A percentile compares a stretch with the other conserved stretches of the same genome.
Evolutionary conservation across 2,888 invertebrate species (phyloP).

Genomic region (Drosophila tanythrix): DNA sequence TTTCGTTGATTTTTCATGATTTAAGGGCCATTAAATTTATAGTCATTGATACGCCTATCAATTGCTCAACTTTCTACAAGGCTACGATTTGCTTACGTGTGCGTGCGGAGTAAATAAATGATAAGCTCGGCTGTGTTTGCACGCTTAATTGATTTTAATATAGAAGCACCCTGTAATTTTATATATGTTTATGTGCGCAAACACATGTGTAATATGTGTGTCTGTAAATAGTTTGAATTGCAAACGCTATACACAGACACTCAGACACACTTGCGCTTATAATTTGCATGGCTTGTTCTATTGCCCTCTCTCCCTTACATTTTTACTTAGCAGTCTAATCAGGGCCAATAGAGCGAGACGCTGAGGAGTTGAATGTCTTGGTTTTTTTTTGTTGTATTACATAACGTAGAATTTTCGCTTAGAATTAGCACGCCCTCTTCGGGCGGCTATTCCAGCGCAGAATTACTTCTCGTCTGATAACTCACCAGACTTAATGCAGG

Average conservation of each 20-base stretch:
- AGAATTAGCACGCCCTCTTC: neutral
- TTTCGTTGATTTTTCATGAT: neutral
- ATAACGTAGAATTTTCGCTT: constrained; percentile 51
- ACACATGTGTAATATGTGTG: neutral
- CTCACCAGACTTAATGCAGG: constrained; percentile 92
- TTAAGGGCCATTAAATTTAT: neutral
- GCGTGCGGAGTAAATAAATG: constrained; percentile 32
- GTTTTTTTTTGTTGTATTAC: constrained; percentile 40
- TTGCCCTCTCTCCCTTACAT: constrained; percentile 17
- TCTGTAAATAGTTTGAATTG: constrained; percentile 48
- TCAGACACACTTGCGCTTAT: constrained; percentile 5
- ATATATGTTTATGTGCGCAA: constrained; percentile 21
- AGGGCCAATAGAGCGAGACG: constrained; percentile 1
- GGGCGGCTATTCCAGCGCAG: neutral
- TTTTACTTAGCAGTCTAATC: constrained; percentile 30
- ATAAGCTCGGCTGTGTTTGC: constrained; percentile 45
- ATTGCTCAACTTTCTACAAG: neutral
- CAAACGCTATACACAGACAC: constrained; percentile 18
- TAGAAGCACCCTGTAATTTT: constrained; percentile 39
- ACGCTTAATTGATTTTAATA: constrained; percentile 44
- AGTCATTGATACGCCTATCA: neutral
- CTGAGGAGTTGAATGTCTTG: neutral
- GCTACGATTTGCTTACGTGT: constrained; percentile 22
- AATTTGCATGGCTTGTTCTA: constrained; percentile 44
- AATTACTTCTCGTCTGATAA: constrained; percentile 8